Evolutionary conservation across 2,888 invertebrate species (phyloP).

Genomic region (Xanthia icteritia): DNA sequence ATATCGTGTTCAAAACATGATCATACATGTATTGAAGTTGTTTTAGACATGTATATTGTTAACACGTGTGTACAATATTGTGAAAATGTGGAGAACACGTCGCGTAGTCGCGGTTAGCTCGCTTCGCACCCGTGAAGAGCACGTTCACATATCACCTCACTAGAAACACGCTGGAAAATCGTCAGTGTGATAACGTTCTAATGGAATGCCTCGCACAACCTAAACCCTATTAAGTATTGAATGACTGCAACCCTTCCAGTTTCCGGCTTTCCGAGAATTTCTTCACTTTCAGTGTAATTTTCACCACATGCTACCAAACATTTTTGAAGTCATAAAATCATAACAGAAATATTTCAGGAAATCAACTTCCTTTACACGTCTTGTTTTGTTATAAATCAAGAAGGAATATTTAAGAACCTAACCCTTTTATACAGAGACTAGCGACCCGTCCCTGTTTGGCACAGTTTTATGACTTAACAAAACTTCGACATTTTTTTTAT

Average conservation of each 20-base stretch:
- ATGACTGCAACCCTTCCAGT: not conserved
- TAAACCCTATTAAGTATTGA: not conserved
- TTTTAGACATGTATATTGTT: too few species aligned
- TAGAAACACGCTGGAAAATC: too few species aligned
- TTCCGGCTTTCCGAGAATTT: not conserved
- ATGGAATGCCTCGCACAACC: not conserved
- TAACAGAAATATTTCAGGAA: conserved; percentile 5
- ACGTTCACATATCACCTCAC: too few species aligned
- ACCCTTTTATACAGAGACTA: not conserved
- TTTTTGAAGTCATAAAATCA: conserved; percentile 2
- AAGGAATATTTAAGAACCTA: conserved; percentile 3
- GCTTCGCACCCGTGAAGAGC: too few species aligned
- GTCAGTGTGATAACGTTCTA: too few species aligned
- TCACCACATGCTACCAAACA: conserved; percentile 11
- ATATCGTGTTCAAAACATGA: not conserved
- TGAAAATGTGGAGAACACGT: too few species aligned
- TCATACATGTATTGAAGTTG: not conserved
- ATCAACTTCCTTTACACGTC: conserved; percentile 17
- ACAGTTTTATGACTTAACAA: too few species aligned
- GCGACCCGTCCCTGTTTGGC: too few species aligned
- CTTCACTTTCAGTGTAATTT: conserved; percentile 2
- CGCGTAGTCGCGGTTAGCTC: too few species aligned
- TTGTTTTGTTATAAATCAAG: not conserved
- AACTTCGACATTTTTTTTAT: too few species aligned
- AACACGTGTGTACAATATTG: too few species aligned